A percentile compares a stretch with the other conserved stretches of the same genome.
Evolutionary conservation across 2,797 vertebrate genomes (phyloP).

Genomic region (Nyctalus aviator): DNA sequence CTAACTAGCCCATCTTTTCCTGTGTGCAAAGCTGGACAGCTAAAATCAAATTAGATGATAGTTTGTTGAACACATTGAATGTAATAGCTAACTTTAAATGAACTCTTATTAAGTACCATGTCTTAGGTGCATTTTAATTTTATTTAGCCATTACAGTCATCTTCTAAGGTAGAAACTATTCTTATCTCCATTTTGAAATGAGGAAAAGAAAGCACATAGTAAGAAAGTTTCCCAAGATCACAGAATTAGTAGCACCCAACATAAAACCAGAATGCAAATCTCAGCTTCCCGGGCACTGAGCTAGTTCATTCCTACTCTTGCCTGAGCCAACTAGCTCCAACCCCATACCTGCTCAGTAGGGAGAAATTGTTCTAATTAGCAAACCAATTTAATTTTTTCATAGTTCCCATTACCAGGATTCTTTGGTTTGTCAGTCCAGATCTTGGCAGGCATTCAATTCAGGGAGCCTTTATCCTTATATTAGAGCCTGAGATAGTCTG

Average conservation of each 20-base stretch:
- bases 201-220: not conserved
- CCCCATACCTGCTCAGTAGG: not conserved
- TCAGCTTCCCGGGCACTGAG: not conserved
- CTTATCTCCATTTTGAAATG: not conserved
- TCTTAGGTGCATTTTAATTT: constrained; percentile 3
- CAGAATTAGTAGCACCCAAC: not conserved
- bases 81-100: not conserved
- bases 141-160: not conserved
- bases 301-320: not conserved
- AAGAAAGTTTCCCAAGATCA: not conserved
- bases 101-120: not conserved
- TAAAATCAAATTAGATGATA: not conserved
- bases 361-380: not conserved
- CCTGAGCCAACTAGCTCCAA: not conserved
- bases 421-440: not conserved
- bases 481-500: not conserved
- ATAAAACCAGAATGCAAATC: not conserved
- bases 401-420: not conserved
- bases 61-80: not conserved
- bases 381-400: not conserved
- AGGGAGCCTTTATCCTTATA: not conserved
- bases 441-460: not conserved
- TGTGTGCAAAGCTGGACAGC: not conserved
- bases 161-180: not conserved
- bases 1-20: not conserved